Base-by-base conservation (phyloP, 2,888 invertebrate species). In the Eudasyphora cyanicolor region DNA sequence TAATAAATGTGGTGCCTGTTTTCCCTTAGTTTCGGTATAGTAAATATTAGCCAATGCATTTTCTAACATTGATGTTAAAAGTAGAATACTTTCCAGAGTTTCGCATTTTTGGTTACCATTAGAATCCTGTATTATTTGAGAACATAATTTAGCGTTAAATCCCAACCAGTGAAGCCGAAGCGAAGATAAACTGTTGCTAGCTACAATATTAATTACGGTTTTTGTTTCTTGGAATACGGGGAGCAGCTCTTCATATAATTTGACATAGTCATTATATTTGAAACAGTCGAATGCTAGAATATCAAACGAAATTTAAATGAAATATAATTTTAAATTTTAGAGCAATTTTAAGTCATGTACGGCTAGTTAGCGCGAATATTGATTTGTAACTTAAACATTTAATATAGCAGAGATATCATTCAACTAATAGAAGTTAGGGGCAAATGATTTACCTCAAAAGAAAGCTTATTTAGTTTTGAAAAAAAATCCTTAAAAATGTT, bases 1-100 rank as follows among this genome's bases (percentile, higher is more conserved):
- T 49, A 93, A 86, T 77, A 93, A 89, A 85, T 93, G 92, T 35
- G 93, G 93, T 21, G 77, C 35, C 19, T 83, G 85, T 29, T 69
- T 81, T 7, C 54, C 71, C 6, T 82, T 60, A 0, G 87, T 85
- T 27, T 84, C 45, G 0, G 87, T 87, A 29, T 84, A 86, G 67
- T 85, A 90, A 7, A 91, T 83, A 85, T 89, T 89, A 6, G 87
- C 89, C 7, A 91, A 57, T 5, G 87, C 87, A 77, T 89, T 87
- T 82, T 90, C 90, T 10, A 90, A 38, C 3, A 87, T 2, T 0
- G 91, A 85, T 5, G 89, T 89, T 4, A 90, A 67, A 1, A 89
- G 69, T 17, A 91, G 77, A 49, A 88, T 35, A 1, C 85, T 85
- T 85, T 90, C 90, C 14, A 84, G 8, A 67, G 79, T 54, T 42